Evolutionary conservation across 2,888 invertebrate species (phyloP).

Genomic region (Limnephilus marmoratus): DNA sequence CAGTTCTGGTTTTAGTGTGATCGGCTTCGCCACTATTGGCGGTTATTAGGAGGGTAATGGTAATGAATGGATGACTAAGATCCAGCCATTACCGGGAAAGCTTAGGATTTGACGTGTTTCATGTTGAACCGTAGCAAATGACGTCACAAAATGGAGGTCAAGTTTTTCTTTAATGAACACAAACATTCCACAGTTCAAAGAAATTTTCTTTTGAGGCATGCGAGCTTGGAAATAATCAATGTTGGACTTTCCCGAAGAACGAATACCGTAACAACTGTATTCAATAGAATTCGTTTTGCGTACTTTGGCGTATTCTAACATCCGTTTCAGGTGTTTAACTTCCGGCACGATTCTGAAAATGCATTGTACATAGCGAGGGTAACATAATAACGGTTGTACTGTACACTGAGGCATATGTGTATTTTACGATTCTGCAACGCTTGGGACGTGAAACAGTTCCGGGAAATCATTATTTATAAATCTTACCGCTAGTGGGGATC

Average conservation of each 20-base stretch:
- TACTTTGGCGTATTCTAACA: neutral
- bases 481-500: neutral
- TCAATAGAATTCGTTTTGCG: neutral
- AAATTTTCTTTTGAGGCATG: neutral
- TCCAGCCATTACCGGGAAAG: neutral
- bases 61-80: neutral
- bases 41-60: neutral
- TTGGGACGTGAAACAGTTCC: neutral
- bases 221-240: conserved; percentile 2
- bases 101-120: conserved; percentile 12
- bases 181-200: neutral
- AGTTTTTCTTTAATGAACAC: conserved; percentile 44
- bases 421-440: neutral
- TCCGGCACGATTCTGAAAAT: conserved; percentile 31
- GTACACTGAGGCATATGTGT: neutral
- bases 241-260: neutral
- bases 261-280: neutral
- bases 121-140: neutral
- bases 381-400: neutral
- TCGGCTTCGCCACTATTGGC: neutral
- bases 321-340: conserved; percentile 22
- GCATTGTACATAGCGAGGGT: conserved; percentile 6
- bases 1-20: neutral
- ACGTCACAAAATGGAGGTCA: conserved; percentile 19
- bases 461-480: conserved; percentile 46